These are phyloP conservation scores for Epinotia nisella DNA, from an alignment of 2,888 invertebrate genomes.

Conservation along the genomic window DNA sequence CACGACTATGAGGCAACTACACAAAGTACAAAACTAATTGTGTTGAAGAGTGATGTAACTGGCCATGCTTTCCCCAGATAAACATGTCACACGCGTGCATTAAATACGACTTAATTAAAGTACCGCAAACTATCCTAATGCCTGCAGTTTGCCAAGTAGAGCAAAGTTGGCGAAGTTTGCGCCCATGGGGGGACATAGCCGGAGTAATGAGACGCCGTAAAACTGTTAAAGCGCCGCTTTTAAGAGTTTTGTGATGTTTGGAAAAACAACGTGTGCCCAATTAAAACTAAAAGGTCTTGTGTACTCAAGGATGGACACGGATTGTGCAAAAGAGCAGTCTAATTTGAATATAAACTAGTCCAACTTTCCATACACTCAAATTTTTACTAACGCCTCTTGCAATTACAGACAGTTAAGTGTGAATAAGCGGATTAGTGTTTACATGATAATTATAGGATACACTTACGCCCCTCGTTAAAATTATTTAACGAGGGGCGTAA, in stretches of 20 bases:
- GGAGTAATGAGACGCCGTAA: slow-evolving; percentile 46
- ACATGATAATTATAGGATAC: too few relatives aligned
- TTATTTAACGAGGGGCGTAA: too few relatives aligned
- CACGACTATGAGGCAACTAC: neutral
- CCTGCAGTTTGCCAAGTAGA: slow-evolving; percentile 64
- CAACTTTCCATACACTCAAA: too few relatives aligned
- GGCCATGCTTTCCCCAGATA: slow-evolving; percentile 16
- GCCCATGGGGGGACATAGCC: slow-evolving; percentile 69
- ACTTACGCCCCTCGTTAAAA: too few relatives aligned
- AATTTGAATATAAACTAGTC: neutral
- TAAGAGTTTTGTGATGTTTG: slow-evolving; percentile 33
- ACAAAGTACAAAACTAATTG: neutral
- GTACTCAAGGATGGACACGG: neutral
- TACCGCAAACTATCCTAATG: slow-evolving; percentile 56
- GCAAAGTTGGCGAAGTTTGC: slow-evolving; percentile 71
- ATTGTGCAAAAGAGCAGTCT: neutral
- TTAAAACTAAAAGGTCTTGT: slow-evolving; percentile 10
- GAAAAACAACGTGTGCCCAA: slow-evolving; percentile 21
- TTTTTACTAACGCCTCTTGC: too few relatives aligned
- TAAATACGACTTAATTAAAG: slow-evolving; percentile 56
- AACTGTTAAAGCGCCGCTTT: slow-evolving; percentile 41
- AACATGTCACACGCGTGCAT: slow-evolving; percentile 51
- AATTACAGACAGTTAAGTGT: too few relatives aligned
- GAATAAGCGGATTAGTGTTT: too few relatives aligned
- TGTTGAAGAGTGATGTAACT: slow-evolving; percentile 5